Evolutionary conservation across 2,888 invertebrate species (phyloP).

Genomic region (Thereva nobilitata): DNA sequence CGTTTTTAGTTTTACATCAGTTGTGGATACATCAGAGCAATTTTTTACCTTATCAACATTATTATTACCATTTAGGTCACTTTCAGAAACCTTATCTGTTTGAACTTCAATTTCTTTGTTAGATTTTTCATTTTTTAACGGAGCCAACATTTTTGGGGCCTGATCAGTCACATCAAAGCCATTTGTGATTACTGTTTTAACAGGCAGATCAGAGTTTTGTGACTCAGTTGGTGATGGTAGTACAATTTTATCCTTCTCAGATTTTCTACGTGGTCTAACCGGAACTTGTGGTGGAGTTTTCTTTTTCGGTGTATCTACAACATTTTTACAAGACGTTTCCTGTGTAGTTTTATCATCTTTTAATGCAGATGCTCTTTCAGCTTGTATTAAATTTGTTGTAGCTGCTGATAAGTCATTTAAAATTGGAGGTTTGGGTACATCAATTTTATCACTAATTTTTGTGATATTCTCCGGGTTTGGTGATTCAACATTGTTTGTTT

Average conservation of each 20-base stretch:
- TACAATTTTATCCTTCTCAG: too few species aligned
- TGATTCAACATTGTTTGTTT: too few species aligned
- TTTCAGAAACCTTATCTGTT: conserved; percentile 5
- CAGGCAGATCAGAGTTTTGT: too few species aligned
- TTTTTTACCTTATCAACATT: neutral
- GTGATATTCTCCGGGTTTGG: neutral
- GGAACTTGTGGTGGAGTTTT: neutral
- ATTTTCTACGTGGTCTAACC: neutral
- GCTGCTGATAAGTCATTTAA: neutral
- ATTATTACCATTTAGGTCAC: neutral
- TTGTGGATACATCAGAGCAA: neutral
- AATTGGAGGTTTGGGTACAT: neutral
- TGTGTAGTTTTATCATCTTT: neutral
- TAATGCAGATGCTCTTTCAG: neutral
- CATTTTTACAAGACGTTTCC: neutral
- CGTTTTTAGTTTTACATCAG: neutral
- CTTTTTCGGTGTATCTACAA: neutral
- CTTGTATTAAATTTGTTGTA: conserved; percentile 2
- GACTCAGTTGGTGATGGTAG: too few species aligned
- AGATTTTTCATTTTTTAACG: neutral
- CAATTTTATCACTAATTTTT: neutral
- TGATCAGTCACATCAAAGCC: too few species aligned
- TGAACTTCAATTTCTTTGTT: neutral
- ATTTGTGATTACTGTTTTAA: too few species aligned
- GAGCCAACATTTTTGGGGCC: neutral